Evolutionary conservation across 2,888 invertebrate species (phyloP).

Genomic region (Sphaeridia pumilis): DNA sequence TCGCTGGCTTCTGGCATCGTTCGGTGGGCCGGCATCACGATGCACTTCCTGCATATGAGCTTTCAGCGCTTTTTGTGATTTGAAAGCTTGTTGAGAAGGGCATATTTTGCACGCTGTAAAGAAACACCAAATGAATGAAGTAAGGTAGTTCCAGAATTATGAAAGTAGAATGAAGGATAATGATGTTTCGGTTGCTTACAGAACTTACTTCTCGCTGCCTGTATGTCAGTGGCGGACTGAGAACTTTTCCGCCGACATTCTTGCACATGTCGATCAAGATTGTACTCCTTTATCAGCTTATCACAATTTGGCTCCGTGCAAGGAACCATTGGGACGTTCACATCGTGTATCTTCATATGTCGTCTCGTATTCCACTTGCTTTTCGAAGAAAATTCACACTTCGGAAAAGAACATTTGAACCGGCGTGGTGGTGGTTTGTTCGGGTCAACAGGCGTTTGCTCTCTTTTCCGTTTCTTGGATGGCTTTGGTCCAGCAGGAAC

Average conservation of each 20-base stretch:
- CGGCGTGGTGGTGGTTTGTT: not conserved
- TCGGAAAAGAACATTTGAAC: constrained; percentile 1
- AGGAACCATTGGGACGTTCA: not conserved
- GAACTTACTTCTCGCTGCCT: not conserved
- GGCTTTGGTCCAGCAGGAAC: not conserved
- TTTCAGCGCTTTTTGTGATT: not conserved
- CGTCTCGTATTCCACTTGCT: constrained; percentile 1
- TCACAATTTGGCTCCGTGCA: constrained; percentile 1
- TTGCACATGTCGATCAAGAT: constrained; percentile 1
- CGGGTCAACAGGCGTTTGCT: not conserved
- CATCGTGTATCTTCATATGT: not conserved
- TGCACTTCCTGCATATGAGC: constrained; percentile 2
- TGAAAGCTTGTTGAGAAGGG: not conserved
- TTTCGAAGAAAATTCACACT: constrained; percentile 1
- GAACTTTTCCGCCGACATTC: not conserved
- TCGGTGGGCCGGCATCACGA: not conserved
- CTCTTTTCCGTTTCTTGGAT: not conserved
- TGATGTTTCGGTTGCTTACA: not conserved
- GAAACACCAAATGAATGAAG: not conserved
- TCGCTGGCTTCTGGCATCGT: not conserved
- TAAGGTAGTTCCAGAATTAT: not conserved
- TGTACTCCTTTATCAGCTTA: not conserved
- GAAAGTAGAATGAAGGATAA: not conserved
- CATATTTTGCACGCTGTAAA: not conserved
- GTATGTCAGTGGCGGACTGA: not conserved